Evolutionary conservation across 2,888 invertebrate species (phyloP).

Genomic region (Leptogaster cylindrica): DNA sequence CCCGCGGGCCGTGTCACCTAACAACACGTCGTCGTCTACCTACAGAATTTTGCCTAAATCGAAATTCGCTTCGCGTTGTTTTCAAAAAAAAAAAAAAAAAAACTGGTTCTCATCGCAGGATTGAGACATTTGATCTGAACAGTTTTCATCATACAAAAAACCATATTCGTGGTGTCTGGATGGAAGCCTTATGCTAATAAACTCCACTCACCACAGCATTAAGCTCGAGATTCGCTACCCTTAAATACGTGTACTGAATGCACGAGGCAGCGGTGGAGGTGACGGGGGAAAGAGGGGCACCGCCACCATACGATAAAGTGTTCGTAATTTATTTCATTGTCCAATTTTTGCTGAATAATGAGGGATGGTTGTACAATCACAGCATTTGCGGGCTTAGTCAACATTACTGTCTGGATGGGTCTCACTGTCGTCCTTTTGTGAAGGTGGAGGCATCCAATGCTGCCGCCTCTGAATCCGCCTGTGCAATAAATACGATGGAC

Average conservation of each 20-base stretch:
- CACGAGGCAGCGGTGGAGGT: neutral
- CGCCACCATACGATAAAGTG: too few species aligned
- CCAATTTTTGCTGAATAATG: slow-evolving; percentile 47
- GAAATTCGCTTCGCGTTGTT: too few species aligned
- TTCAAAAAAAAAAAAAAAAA: too few species aligned
- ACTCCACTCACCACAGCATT: slow-evolving; percentile 10
- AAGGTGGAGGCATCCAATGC: neutral
- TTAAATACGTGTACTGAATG: neutral
- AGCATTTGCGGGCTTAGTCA: too few species aligned
- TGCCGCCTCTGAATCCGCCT: neutral
- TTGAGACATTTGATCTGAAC: slow-evolving; percentile 20
- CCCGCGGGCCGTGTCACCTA: neutral
- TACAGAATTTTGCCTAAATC: neutral
- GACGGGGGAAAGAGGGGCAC: too few species aligned
- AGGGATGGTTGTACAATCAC: slow-evolving; percentile 13
- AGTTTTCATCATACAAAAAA: neutral
- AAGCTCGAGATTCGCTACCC: neutral
- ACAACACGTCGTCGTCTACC: too few species aligned
- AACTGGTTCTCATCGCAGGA: too few species aligned
- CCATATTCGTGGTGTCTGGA: too few species aligned
- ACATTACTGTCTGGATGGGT: too few species aligned
- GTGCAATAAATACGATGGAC: neutral
- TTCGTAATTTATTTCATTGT: slow-evolving; percentile 46
- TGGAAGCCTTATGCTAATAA: slow-evolving; percentile 21
- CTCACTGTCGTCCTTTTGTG: neutral